Evolutionary conservation across 2,113 vertebrate species (phyloP).

Genomic region (Probosciger aterrimus): DNA sequence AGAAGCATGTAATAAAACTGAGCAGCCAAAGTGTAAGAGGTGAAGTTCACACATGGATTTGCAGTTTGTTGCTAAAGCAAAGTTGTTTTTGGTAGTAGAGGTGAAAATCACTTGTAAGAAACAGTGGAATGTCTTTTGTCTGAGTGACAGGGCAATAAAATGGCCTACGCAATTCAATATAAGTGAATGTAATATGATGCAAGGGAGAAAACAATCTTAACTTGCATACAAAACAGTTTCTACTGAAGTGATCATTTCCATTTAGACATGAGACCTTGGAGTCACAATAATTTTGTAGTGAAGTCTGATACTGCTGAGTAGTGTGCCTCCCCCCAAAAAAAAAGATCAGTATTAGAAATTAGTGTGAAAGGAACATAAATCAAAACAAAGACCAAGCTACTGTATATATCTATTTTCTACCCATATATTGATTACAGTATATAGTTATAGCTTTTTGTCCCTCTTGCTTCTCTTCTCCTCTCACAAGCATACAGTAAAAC

Average conservation of each 20-base stretch:
- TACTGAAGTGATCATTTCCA: not conserved
- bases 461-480: not conserved
- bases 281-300: not conserved
- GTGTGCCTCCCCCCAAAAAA: not conserved
- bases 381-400: not conserved
- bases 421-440: not conserved
- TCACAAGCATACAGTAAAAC: not conserved
- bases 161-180: not conserved
- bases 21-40: not conserved
- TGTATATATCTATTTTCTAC: not conserved
- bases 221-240: not conserved
- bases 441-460: not conserved
- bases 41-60: not conserved
- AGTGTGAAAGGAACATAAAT: not conserved
- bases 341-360: not conserved
- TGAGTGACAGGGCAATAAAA: not conserved
- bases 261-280: not conserved
- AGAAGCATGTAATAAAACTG: not conserved
- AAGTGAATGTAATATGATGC: rapidly evolving
- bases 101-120: not conserved
- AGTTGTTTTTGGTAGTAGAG: not conserved
- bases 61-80: not conserved
- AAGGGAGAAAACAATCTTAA: not conserved
- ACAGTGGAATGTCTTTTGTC: not conserved
- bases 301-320: not conserved